A percentile compares a stretch with the other conserved stretches of the same genome.
These are phyloP conservation scores for Eurytoma californica DNA, from an alignment of 2,888 invertebrate genomes.

Conservation along the genomic window DNA sequence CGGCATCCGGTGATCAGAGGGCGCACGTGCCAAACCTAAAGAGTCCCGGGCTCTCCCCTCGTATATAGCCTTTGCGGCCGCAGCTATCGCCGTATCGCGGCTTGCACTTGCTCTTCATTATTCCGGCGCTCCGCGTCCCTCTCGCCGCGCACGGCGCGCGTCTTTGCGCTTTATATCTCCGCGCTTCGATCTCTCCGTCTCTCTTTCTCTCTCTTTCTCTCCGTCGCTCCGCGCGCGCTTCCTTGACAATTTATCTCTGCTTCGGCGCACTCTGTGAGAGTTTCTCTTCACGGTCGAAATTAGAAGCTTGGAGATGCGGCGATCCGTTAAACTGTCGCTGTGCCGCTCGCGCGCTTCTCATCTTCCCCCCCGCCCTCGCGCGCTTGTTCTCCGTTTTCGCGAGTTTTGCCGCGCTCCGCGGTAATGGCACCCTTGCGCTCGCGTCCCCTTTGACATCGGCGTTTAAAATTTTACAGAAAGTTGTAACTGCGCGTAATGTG, in stretches of 20 bases:
- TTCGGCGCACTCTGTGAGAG: constrained; percentile 27
- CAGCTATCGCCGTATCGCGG: constrained; percentile 53
- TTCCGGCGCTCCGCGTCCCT: constrained; percentile 40
- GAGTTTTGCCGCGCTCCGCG: background rate
- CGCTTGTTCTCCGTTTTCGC: background rate
- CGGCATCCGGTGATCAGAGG: constrained; percentile 64
- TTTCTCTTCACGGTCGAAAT: constrained; percentile 18
- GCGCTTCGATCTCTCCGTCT: constrained; percentile 10
- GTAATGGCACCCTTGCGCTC: no score
- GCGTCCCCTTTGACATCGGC: no score
- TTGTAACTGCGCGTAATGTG: background rate
- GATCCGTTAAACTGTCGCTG: constrained; percentile 47
- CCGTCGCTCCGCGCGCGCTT: background rate
- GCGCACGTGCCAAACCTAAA: constrained; percentile 64
- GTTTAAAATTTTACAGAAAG: constrained; percentile 2
- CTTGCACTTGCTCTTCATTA: constrained; percentile 59
- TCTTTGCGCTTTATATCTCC: no score
- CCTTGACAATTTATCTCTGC: constrained; percentile 45
- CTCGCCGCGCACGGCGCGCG: background rate
- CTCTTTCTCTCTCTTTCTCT: constrained; percentile 1
- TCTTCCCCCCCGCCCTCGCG: background rate
- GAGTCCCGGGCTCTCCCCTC: constrained; percentile 42
- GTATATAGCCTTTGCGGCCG: constrained; percentile 60
- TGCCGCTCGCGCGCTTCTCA: constrained; percentile 9
- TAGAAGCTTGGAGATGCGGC: constrained; percentile 39